Percentiles rank a stretch among this genome's conserved stretches.
Conservation (phyloP, 2,888 invertebrate species). For the Leucophenga montana region DNA sequence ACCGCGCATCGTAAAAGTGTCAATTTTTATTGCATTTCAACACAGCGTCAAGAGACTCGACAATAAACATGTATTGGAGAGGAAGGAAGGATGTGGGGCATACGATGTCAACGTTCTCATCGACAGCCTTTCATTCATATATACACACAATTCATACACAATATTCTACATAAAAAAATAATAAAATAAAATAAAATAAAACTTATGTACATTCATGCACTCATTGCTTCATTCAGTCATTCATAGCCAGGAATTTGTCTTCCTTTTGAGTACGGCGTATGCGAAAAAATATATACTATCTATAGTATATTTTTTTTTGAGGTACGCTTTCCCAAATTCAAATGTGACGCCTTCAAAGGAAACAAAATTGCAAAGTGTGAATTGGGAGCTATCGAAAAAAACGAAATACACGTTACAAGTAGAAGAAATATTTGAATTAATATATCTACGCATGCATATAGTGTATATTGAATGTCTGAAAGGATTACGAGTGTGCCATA, state of each 20-base stretch:
- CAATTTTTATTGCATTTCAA: slow-evolving; percentile 30
- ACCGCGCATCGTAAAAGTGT: slow-evolving; percentile 25
- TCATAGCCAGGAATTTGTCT: too few relatives aligned
- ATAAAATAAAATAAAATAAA: not conserved
- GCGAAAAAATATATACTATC: too few relatives aligned
- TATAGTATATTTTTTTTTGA: not conserved
- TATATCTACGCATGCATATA: too few relatives aligned
- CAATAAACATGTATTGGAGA: not conserved
- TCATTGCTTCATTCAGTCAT: too few relatives aligned
- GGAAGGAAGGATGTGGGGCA: not conserved
- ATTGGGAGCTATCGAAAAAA: too few relatives aligned
- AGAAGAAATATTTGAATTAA: too few relatives aligned
- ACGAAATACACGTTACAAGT: too few relatives aligned
- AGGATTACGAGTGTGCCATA: too few relatives aligned
- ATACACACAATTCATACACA: too few relatives aligned
- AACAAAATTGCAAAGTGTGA: not conserved
- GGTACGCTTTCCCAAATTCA: not conserved
- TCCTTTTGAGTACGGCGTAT: too few relatives aligned
- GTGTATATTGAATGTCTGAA: too few relatives aligned
- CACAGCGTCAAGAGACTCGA: not conserved
- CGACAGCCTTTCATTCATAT: not conserved
- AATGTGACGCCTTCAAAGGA: slow-evolving; percentile 18
- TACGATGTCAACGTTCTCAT: not conserved
- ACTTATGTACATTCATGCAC: not conserved
- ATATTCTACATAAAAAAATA: not conserved